phyloP scores from a whole-genome alignment of 2,888 invertebrate species.

The Drepana falcataria region DNA sequence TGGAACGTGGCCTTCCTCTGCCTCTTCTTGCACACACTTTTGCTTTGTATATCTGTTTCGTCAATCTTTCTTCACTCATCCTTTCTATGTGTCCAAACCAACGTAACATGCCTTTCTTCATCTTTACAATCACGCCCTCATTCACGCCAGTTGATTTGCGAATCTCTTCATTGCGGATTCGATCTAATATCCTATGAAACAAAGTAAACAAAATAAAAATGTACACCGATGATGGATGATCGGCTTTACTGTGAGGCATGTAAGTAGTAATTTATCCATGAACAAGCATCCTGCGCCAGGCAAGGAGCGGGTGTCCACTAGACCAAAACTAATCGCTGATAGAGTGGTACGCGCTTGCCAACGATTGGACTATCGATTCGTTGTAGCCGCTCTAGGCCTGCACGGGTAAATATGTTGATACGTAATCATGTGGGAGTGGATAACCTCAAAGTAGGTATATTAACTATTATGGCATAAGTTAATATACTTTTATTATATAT shows the following conservation, averaged over 20 bases:
- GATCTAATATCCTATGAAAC: background rate
- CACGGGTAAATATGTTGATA: conserved; percentile 19
- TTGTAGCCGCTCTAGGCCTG: conserved; percentile 32
- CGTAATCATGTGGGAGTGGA: conserved; percentile 15
- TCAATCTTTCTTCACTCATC: no score
- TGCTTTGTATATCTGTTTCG: no score
- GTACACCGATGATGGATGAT: conserved; percentile 9
- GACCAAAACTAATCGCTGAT: conserved; percentile 76
- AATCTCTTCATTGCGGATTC: no score
- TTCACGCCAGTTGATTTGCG: no score
- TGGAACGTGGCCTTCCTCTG: no score
- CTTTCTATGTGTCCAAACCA: no score
- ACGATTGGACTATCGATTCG: conserved; percentile 68
- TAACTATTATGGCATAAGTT: no score
- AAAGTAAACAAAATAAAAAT: conserved; percentile 13
- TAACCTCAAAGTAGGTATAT: background rate
- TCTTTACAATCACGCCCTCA: no score
- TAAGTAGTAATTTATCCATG: conserved; percentile 45
- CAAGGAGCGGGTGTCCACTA: conserved; percentile 57
- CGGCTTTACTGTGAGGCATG: conserved; percentile 14
- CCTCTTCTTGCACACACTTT: no score
- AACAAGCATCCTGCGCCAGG: conserved; percentile 41
- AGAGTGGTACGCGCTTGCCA: conserved; percentile 69
- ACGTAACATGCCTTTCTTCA: no score
- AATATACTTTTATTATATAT: no score